Conservation (phyloP, 2,888 invertebrate genomes). For the Oscheius sp. region DNA sequence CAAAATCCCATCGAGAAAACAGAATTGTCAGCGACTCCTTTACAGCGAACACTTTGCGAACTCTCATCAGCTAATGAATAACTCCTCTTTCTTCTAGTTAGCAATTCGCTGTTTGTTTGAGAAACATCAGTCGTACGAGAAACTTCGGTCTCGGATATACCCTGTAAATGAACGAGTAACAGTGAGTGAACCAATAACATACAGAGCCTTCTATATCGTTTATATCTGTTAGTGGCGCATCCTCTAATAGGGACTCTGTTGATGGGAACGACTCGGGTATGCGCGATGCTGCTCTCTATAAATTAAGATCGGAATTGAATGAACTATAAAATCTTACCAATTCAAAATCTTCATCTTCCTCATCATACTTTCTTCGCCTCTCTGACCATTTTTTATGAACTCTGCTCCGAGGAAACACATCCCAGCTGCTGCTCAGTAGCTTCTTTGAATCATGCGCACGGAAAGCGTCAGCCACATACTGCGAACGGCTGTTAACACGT, state of each 20-base stretch:
- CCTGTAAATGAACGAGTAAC: neutral
- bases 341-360: neutral
- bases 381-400: slow-evolving; percentile 15
- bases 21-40: slow-evolving; percentile 23
- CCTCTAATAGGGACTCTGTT: too few species aligned
- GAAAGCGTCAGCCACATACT: slow-evolving; percentile 1
- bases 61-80: neutral
- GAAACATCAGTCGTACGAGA: too few species aligned
- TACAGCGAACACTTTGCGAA: neutral
- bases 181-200: neutral
- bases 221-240: neutral
- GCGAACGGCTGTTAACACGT: neutral
- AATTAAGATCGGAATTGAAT: neutral
- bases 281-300: neutral
- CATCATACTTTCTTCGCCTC: neutral
- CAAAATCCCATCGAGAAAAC: slow-evolving; percentile 52
- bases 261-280: too few species aligned
- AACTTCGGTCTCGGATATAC: neutral
- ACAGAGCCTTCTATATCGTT: neutral
- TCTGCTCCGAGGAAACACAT: slow-evolving; percentile 23
- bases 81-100: slow-evolving; percentile 26
- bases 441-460: neutral
- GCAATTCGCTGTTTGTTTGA: neutral
- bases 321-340: too few species aligned
- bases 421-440: slow-evolving; percentile 19